Percentiles rank a stretch among this genome's conserved stretches.
These are phyloP conservation scores for Halisarca cf. caerulea DNA, from an alignment of 37 sponge, comb jelly and placozoan genomes.

Conservation along the genomic window DNA sequence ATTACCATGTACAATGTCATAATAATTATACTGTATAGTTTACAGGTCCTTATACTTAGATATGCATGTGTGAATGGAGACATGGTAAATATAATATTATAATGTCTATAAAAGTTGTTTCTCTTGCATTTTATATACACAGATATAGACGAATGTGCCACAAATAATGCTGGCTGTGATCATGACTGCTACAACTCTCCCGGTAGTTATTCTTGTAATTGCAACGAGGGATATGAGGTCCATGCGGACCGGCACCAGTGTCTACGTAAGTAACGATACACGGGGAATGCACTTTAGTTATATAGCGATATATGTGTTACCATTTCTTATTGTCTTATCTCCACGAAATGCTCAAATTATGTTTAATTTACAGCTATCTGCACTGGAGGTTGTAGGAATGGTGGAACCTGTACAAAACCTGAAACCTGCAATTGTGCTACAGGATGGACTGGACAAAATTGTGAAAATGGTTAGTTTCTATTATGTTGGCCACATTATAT, in stretches of 20 bases:
- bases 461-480: slow-evolving; percentile 10
- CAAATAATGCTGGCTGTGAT: slow-evolving; percentile 22
- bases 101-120: neutral
- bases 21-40: too few species aligned
- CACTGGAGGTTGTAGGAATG: slow-evolving; percentile 24
- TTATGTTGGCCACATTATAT: neutral
- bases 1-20: too few species aligned
- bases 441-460: slow-evolving; percentile 14
- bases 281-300: too few species aligned
- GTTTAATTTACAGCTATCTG: slow-evolving; percentile 12
- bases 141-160: slow-evolving; percentile 24
- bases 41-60: neutral
- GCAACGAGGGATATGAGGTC: slow-evolving; percentile 9
- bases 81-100: too few species aligned
- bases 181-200: slow-evolving; percentile 10
- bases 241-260: neutral
- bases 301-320: neutral
- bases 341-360: too few species aligned
- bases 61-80: too few species aligned
- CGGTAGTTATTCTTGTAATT: neutral
- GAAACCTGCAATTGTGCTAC: slow-evolving; percentile 7
- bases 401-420: slow-evolving; percentile 3
- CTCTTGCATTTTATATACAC: neutral
- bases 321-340: neutral
- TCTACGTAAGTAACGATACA: neutral